These are phyloP conservation scores for Therioaphis trifolii DNA, from an alignment of 2,888 invertebrate species.

Conservation along the genomic window DNA sequence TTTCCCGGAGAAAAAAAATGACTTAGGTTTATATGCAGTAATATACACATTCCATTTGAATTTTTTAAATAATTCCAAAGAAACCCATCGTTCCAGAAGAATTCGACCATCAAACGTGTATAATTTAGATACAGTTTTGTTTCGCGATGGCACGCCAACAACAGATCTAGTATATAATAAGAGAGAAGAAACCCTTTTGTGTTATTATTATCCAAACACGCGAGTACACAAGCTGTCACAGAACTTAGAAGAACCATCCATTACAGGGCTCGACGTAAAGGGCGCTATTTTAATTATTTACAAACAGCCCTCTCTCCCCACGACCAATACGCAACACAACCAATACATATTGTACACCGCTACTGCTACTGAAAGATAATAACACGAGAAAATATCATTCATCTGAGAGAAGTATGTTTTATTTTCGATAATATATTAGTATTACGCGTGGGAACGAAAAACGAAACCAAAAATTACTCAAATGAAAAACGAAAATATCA, in stretches of 20 bases:
- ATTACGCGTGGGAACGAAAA: not conserved
- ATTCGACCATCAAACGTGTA: slow-evolving; percentile 13
- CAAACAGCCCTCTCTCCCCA: slow-evolving; percentile 19
- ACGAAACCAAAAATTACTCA: not conserved
- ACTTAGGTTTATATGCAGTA: not conserved
- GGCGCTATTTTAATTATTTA: slow-evolving; percentile 47
- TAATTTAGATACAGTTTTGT: slow-evolving; percentile 40
- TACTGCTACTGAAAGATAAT: not conserved
- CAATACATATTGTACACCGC: not conserved
- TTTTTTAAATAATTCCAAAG: slow-evolving; percentile 18
- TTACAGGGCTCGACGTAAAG: slow-evolving; percentile 5
- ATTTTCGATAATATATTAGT: not conserved
- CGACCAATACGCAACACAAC: slow-evolving; percentile 19
- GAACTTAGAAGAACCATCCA: slow-evolving; percentile 29
- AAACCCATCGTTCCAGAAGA: slow-evolving; percentile 32
- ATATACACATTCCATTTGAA: not conserved
- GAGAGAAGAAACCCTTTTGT: slow-evolving; percentile 14
- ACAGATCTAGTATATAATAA: not conserved
- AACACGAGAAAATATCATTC: not conserved
- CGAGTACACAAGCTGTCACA: slow-evolving; percentile 35
- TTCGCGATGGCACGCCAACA: not conserved
- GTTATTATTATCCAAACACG: slow-evolving; percentile 30
- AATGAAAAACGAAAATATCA: no score
- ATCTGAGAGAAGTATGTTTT: not conserved
- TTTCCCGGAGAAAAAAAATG: slow-evolving; percentile 4